Percentiles rank a stretch among this genome's conserved stretches.
Conservation (phyloP, 2,113 vertebrate genomes). For the Oostethus manadensis region DNA sequence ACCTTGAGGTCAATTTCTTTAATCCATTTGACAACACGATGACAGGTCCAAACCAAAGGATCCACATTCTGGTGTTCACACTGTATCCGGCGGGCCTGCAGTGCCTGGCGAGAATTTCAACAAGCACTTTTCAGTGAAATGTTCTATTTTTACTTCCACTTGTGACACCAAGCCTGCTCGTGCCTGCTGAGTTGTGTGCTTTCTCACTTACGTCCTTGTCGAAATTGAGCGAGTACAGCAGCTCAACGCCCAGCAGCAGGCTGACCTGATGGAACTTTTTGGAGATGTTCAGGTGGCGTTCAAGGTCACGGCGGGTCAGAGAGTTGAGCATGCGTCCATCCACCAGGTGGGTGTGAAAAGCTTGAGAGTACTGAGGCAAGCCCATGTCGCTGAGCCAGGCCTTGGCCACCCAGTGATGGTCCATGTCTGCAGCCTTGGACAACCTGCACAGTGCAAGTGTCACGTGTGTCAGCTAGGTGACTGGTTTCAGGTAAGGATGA, state of each 20-base stretch:
- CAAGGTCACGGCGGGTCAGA: conserved; percentile 77
- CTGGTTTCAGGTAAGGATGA: too few species aligned
- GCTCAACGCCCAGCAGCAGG: conserved; percentile 82
- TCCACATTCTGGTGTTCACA: conserved; percentile 80
- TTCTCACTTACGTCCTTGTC: conserved; percentile 75
- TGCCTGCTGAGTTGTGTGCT: too few species aligned
- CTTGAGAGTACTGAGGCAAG: conserved; percentile 83
- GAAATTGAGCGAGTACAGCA: conserved; percentile 77
- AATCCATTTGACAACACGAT: conserved; percentile 82
- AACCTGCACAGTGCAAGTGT: conserved; percentile 56
- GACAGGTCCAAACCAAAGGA: conserved; percentile 81
- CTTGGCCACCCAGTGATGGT: conserved; percentile 89
- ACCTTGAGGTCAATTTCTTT: conserved; percentile 84
- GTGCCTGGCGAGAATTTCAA: conserved; percentile 56
- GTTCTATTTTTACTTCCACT: background rate
- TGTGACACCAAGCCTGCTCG: too few species aligned
- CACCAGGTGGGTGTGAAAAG: conserved; percentile 81
- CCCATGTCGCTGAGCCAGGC: conserved; percentile 83
- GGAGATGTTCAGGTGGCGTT: conserved; percentile 77
- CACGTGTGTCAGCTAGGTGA: background rate
- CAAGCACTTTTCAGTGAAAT: background rate
- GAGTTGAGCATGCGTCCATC: conserved; percentile 81
- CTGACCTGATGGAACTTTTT: conserved; percentile 85
- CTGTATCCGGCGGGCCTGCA: conserved; percentile 76
- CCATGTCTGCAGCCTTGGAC: conserved; percentile 82